phyloP scores from a whole-genome alignment of 2,888 invertebrate genomes.

The Amblyjoppa proteus region DNA sequence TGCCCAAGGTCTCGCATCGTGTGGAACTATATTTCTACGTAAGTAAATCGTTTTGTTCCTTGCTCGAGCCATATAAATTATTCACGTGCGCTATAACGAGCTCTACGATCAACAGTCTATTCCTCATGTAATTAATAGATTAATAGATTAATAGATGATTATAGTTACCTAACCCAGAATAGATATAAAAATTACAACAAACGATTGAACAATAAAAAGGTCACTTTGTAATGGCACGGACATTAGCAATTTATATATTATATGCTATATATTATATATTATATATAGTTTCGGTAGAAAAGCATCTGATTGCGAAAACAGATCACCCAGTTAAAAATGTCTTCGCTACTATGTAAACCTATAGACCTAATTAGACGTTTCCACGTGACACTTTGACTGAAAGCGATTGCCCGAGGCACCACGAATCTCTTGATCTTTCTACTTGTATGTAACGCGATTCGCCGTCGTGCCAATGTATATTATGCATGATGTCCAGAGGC shows the following conservation, averaged over 20 bases:
- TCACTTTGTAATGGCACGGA: background rate
- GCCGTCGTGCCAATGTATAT: slow-evolving; percentile 43
- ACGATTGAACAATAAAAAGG: background rate
- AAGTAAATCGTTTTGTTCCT: slow-evolving; percentile 85
- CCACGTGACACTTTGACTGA: slow-evolving; percentile 62
- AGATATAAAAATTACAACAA: background rate
- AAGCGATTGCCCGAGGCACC: slow-evolving; percentile 57
- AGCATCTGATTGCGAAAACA: background rate
- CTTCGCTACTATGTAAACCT: slow-evolving; percentile 20
- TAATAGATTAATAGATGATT: background rate
- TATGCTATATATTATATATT: no score
- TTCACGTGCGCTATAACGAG: background rate
- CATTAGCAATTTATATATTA: no score
- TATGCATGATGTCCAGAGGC: slow-evolving; percentile 59
- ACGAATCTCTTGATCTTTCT: slow-evolving; percentile 17
- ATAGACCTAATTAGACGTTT: slow-evolving; percentile 54
- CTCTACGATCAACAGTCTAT: background rate
- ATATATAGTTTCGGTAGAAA: no score
- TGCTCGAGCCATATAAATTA: background rate
- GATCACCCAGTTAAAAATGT: slow-evolving; percentile 18
- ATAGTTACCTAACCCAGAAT: background rate
- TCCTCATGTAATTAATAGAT: background rate
- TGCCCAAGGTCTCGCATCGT: slow-evolving; percentile 90
- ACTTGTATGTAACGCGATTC: slow-evolving; percentile 51
- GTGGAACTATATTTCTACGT: slow-evolving; percentile 93